phyloP scores from a whole-genome alignment of 2,113 vertebrate species.

The Caranx melampygus region DNA sequence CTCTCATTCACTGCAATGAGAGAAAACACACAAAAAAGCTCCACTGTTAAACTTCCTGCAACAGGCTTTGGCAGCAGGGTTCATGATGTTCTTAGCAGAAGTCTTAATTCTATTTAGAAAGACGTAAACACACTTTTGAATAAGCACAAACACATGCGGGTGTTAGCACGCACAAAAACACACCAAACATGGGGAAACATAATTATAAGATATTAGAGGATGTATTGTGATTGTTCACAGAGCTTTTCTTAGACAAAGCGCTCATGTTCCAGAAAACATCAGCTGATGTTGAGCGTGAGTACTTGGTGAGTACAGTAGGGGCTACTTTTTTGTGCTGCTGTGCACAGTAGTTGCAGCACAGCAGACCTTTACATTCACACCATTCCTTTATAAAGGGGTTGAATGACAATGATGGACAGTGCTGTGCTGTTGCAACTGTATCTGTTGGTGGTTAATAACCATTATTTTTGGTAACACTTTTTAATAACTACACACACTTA shows the following conservation, averaged over 20 bases:
- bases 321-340: not conserved
- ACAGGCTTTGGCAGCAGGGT: not conserved
- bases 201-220: slow-evolving; percentile 11
- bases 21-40: slow-evolving; percentile 14
- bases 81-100: slow-evolving; percentile 27
- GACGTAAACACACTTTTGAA: slow-evolving; percentile 25
- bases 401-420: not conserved
- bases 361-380: not conserved
- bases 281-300: not conserved
- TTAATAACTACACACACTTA: too few relatives aligned
- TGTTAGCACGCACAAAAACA: not conserved
- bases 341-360: not conserved
- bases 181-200: not conserved
- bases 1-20: not conserved
- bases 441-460: not conserved
- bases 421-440: not conserved
- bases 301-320: too few relatives aligned
- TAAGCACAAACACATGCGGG: slow-evolving; percentile 46
- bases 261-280: slow-evolving; percentile 1
- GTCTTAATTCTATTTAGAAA: slow-evolving; percentile 39
- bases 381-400: not conserved
- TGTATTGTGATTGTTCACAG: slow-evolving; percentile 8
- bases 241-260: slow-evolving; percentile 4
- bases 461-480: too few relatives aligned
- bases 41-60: slow-evolving; percentile 8